Base-by-base conservation (phyloP, 2,888 invertebrate species). In the Cremastinae sp. region DNA sequence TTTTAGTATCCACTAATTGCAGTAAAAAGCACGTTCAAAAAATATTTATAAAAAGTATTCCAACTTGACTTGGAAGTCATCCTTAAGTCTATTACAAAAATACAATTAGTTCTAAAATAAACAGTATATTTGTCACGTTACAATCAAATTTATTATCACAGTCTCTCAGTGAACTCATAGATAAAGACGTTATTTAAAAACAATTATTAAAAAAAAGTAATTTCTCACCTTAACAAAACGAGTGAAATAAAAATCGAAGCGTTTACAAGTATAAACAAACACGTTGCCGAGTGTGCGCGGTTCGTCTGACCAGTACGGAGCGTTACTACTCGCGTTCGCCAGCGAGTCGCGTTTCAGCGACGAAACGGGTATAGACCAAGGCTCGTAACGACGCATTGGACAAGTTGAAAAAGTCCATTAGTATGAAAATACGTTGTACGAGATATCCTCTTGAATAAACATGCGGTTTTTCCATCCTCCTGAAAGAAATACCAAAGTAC, bases 361-460 rank as follows among this genome's bases (percentile, higher is more conserved):
- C 70, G 51, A 70, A 62, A 18, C n/a, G 65, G 16, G 43, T 49
- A 66, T 22, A 62, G 53, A 45, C 4, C 54, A 28, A 59, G 51
- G 18, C 8, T 51, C 51, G 64, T 22, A 18, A 8, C 38, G n/a
- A 49, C 28, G 20, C 36, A 61, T 54, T 66, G 77, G 72, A 79
- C 72, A 69, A 78, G 80, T 84, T 81, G 79, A 85, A 86, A 84
- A 86, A 87, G 85, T 86, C 85, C 83, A 87, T 88, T 87, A 87
- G 85, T 84, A 87, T 88, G 87, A 85, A 86, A 88, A 87, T 86
- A 84, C 71, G 83, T 84, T 84, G 82, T 58, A 82, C 65, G 61
- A 79, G 83, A 83, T 81, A 82, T 79, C 80, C 81, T 79, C 84
- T 83, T 83, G 84, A 84, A 86, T 86, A 87, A 86, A 86, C 83